Conservation (phyloP, 2,888 invertebrate species). For the Cantharis rufa region DNA sequence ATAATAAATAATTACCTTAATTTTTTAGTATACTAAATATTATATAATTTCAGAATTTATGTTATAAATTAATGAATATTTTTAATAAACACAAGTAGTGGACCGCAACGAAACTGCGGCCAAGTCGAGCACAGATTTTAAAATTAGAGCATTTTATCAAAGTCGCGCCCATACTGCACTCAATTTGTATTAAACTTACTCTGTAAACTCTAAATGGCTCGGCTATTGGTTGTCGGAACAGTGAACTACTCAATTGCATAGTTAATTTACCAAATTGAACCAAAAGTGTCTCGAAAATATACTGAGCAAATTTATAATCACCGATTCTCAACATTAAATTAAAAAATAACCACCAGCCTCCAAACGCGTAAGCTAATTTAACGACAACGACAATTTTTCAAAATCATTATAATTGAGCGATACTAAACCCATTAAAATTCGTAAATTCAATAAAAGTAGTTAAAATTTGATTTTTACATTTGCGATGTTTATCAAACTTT, state of each 20-base stretch:
- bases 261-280: constrained; percentile 33
- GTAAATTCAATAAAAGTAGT: background rate
- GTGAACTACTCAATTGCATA: constrained; percentile 29
- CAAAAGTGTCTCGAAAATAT: constrained; percentile 23
- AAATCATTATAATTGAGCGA: background rate
- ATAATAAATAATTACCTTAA: background rate
- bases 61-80: constrained; percentile 15
- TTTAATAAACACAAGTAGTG: constrained; percentile 13
- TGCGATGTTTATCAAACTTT: background rate
- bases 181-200: constrained; percentile 40
- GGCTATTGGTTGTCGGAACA: constrained; percentile 32
- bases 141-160: constrained; percentile 44
- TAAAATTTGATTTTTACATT: background rate
- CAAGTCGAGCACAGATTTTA: constrained; percentile 24
- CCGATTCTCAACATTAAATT: constrained; percentile 6
- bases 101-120: constrained; percentile 14
- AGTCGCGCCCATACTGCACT: constrained; percentile 40
- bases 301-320: constrained; percentile 22
- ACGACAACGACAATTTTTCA: background rate
- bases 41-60: background rate
- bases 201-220: constrained; percentile 29
- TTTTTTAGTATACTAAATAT: background rate
- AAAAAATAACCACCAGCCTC: constrained; percentile 11
- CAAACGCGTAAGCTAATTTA: constrained; percentile 9
- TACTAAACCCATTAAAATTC: background rate